Base-by-base conservation (phyloP, 2,797 vertebrate species). In the Hybognathus amarus region DNA sequence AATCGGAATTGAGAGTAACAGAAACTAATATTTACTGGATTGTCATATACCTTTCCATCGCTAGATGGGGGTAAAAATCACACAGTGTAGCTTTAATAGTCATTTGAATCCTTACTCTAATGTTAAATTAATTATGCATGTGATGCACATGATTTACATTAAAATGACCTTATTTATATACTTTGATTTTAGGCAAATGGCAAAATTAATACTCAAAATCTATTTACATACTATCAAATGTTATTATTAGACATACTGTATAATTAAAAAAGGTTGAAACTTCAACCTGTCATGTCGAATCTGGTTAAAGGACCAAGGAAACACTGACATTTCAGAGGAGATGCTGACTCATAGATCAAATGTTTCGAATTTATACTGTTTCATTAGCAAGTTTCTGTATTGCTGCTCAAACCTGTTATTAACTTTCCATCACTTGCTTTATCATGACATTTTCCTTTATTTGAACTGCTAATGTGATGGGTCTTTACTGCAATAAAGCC, bases 311-410 rank as follows among this genome's bases (percentile, higher is more conserved):
- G 45, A 36, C 33, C 30, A n/a, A 42, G 36, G 30, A 33, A 70
- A 80, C 76, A 45, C 36, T 71, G 33, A 64, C 45, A 70, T 56
- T 77, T 85, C 22, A 77, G 12, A 52, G 40, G 42, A 47, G 52
- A 42, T 73, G 33, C 24, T 82, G 45, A 54, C 27, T 78, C 69
- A 85, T 30, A 70, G 63, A 82, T 36, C 67, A 76, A 36, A 17
- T 79, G 11, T 56, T 33, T 4, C 4, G 20, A 17, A 75, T 75
- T 75, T 75, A 56, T 75, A 74, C 30, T 36, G 17, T 15, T 42
- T 45, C 40, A 63, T 36, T 50, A 66, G 61, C 11, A 30, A 20
- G 42, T 27, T 12, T n/a, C 47, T 52, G 17, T 52, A 36, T 38
- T 56, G 77, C 45, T 38, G 30, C 38, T 52, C 17, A 75, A 56